Conservation (phyloP, 1,140 invertebrate species). For the Micrasema longulum region DNA sequence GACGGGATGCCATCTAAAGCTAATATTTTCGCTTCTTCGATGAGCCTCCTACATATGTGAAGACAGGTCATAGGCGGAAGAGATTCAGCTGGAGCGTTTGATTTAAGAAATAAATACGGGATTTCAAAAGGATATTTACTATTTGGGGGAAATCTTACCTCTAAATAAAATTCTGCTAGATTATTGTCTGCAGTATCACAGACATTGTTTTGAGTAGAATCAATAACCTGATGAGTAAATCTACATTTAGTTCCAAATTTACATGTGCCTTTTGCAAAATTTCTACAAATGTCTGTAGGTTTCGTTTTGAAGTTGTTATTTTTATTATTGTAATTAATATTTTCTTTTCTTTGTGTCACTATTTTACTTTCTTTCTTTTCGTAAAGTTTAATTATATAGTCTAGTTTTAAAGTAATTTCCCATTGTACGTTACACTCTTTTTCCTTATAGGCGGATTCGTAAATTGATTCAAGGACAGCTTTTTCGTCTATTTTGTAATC, state of each 20-base stretch:
- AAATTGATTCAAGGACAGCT: constrained; percentile 79
- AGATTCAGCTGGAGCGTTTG: constrained; percentile 64
- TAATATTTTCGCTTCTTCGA: constrained; percentile 73
- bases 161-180: constrained; percentile 68
- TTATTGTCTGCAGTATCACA: constrained; percentile 59
- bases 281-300: constrained; percentile 75
- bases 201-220: constrained; percentile 53
- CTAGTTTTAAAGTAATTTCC: constrained; percentile 74
- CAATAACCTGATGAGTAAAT: constrained; percentile 75
- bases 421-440: constrained; percentile 75
- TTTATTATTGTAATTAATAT: constrained; percentile 62
- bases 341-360: constrained; percentile 58
- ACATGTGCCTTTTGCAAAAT: constrained; percentile 76
- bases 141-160: constrained; percentile 78
- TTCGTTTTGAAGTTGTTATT: constrained; percentile 63
- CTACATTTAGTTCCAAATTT: constrained; percentile 78
- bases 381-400: constrained; percentile 75
- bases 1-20: constrained; percentile 75
- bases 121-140: constrained; percentile 79
- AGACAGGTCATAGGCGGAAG: constrained; percentile 74
- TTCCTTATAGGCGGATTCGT: constrained; percentile 74
- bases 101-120: constrained; percentile 76
- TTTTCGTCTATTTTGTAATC: constrained; percentile 78
- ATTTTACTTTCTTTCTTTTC: constrained; percentile 66
- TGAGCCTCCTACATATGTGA: constrained; percentile 72